phyloP scores from a whole-genome alignment of 2,797 vertebrate genomes.

The Scleropages formosus region DNA sequence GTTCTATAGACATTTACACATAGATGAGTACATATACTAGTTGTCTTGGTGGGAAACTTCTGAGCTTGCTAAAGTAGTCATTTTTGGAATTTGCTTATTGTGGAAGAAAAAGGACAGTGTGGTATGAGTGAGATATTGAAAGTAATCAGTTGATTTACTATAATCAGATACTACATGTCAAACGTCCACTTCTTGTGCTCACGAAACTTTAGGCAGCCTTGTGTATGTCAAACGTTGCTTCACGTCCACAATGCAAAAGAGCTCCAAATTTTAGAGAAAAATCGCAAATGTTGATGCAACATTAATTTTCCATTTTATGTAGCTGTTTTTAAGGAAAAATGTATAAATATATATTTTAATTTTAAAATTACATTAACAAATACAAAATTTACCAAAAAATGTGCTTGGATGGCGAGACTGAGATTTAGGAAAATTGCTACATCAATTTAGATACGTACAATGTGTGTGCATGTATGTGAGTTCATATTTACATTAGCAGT shows the following conservation, averaged over 20 bases:
- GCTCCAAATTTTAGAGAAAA: conserved; percentile 47
- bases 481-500: conserved; percentile 46
- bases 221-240: not conserved
- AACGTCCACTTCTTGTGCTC: too few relatives aligned
- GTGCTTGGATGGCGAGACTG: conserved; percentile 46
- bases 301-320: conserved; percentile 69
- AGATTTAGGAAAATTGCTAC: conserved; percentile 48
- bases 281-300: conserved; percentile 62
- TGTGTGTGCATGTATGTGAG: conserved; percentile 50
- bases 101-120: not conserved
- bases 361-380: conserved; percentile 51
- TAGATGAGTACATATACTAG: conserved; percentile 58
- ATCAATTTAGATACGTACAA: conserved; percentile 45
- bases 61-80: conserved; percentile 11
- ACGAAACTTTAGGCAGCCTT: too few relatives aligned
- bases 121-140: not conserved
- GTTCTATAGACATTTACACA: conserved; percentile 73
- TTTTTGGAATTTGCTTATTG: not conserved
- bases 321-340: conserved; percentile 57
- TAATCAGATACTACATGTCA: too few relatives aligned
- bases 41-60: conserved; percentile 53
- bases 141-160: not conserved
- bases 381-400: conserved; percentile 81
- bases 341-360: conserved; percentile 42
- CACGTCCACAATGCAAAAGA: not conserved